Evolutionary conservation across 2,113 vertebrate species (phyloP), one percentile per base, ranked within the genome.

Genomic region (Trochalopteron elliotii): DNA sequence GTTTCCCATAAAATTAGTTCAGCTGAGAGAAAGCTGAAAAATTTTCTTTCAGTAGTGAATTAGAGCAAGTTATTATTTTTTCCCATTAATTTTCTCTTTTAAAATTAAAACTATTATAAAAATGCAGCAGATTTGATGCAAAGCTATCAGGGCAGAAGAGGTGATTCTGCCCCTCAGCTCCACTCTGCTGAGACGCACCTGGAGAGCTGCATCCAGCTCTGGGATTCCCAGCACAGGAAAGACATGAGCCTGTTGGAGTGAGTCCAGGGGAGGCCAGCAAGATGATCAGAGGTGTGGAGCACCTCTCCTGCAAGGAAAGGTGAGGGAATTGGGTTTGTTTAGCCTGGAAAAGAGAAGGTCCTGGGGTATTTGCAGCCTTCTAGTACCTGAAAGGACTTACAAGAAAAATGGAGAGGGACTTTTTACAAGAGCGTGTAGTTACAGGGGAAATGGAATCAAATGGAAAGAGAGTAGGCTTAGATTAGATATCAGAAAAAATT

Each of bases 251-350:
- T 80, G 25, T 57, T 71, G 35, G 59, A 19, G 30, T 2, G 0
- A 49, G 18, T 25, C 30, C 31, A 56, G 15, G 45, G 18, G 14
- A 72, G 21, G 31, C 31, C 50, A 57, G 59, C 24, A 50, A 35
- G 37, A 37, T 72, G 27, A 44, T 65, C 15, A 28, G 50, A 50
- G 15, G 18, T 14, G 13, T 64, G 50, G 25, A 80, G 4, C 10
- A 65, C 22, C 12, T 57, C 35, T 72, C 6, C 3, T 27, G 15
- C 18, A 19, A 15, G 31, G 31, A 57, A 42, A 57, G 14, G 8
- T 0, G 0, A 65, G 7, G 44, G 11, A 64, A 72, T 19, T 71
- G 0, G 6, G 14, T 56, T 55, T 80, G 31, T 50, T 80, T 49
- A 42, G 3, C 21, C 31, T 42, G 42, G 35, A 35, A 72, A 49